A percentile compares a stretch with the other conserved stretches of the same genome.
Conservation (phyloP, 2,797 vertebrate genomes). For the Tadarida brasiliensis region DNA sequence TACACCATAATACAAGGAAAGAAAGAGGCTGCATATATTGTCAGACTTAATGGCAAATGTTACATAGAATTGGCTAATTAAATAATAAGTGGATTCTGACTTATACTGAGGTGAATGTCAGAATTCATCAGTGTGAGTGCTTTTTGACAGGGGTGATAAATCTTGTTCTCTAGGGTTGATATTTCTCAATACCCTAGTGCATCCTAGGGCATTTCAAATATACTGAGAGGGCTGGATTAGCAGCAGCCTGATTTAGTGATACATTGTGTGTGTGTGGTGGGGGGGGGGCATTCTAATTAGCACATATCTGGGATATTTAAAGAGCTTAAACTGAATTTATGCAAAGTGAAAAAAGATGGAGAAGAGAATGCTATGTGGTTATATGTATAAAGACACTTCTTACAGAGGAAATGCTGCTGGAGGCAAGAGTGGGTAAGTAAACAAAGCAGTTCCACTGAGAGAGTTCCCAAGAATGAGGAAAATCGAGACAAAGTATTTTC, state of each 20-base stretch:
- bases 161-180: slow-evolving; percentile 58
- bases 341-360: slow-evolving; percentile 34
- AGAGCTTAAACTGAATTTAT: slow-evolving; percentile 31
- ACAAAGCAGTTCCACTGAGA: neutral
- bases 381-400: neutral
- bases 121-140: slow-evolving; percentile 69
- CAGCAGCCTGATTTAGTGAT: slow-evolving; percentile 24
- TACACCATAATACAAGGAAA: slow-evolving; percentile 48
- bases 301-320: slow-evolving; percentile 23
- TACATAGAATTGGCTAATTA: slow-evolving; percentile 77
- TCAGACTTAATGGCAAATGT: slow-evolving; percentile 74
- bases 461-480: neutral
- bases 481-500: slow-evolving; percentile 31
- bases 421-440: neutral
- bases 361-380: neutral
- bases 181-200: slow-evolving; percentile 49
- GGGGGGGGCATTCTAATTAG: slow-evolving; percentile 50
- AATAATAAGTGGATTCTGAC: slow-evolving; percentile 76
- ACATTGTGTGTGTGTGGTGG: neutral
- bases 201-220: slow-evolving; percentile 65
- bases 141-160: slow-evolving; percentile 74
- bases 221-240: neutral
- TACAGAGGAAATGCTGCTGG: neutral
- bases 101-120: slow-evolving; percentile 74
- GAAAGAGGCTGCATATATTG: slow-evolving; percentile 57